Percentiles rank a stretch among this genome's conserved stretches.
These are phyloP conservation scores for Eumacrocentrus americanus DNA, from an alignment of 2,888 invertebrate species.

Conservation along the genomic window DNA sequence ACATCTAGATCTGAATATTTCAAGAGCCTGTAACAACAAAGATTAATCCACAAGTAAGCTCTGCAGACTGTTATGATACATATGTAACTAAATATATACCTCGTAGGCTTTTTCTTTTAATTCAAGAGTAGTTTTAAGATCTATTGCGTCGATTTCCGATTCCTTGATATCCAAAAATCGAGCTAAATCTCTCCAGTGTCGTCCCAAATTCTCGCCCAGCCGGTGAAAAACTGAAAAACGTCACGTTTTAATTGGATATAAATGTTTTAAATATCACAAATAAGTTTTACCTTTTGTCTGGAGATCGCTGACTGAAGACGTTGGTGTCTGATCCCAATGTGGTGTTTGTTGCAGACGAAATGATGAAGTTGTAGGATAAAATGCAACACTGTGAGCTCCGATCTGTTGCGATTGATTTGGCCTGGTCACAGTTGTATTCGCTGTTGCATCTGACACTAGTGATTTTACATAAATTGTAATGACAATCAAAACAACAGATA, in stretches of 20 bases:
- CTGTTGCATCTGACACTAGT: conserved; percentile 19
- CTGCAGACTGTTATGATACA: neutral
- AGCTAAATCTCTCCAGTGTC: conserved; percentile 50
- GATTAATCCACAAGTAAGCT: neutral
- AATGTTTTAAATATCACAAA: neutral
- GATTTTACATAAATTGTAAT: conserved; percentile 17
- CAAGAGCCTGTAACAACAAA: conserved; percentile 45
- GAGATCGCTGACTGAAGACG: neutral
- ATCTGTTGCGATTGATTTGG: neutral
- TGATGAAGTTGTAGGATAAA: neutral
- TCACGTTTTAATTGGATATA: too few relatives aligned
- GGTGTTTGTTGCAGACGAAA: neutral
- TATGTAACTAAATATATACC: conserved; percentile 26
- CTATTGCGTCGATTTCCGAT: conserved; percentile 47
- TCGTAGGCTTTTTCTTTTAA: conserved; percentile 44
- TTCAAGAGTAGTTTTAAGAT: conserved; percentile 38
- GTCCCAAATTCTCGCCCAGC: conserved; percentile 47
- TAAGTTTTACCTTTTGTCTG: neutral
- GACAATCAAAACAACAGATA: conserved; percentile 5
- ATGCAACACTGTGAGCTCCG: neutral
- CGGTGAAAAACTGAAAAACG: conserved; percentile 43
- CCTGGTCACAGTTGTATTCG: neutral
- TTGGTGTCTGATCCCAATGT: too few relatives aligned
- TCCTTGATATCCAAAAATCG: conserved; percentile 50
- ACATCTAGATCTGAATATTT: conserved; percentile 42